Base-by-base conservation (phyloP, 2,888 invertebrate genomes). In the Drosophila trichaetosa region DNA sequence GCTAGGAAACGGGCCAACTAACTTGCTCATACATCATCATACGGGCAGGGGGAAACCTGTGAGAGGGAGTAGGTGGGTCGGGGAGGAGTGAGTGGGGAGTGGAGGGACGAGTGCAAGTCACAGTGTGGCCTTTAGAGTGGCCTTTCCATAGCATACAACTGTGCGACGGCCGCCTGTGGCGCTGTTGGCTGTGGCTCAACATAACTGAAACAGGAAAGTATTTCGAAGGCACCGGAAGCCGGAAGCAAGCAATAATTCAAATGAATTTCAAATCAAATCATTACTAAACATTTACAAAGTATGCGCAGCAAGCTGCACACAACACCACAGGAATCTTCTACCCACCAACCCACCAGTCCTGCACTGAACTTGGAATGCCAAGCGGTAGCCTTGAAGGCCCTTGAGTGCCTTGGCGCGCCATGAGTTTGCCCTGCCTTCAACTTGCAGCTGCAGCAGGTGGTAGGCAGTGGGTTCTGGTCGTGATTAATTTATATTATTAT, bases 221-320 rank as follows among this genome's bases (percentile, higher is more conserved):
- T 85, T 91, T 84, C 82, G 86, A 87, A 87, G 89, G 82, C 81
- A 83, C 83, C 91, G 92, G 91, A 92, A 90, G 83, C 91, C 87
- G 91, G 92, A 91, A 92, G 90, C 85, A 90, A 90, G 91, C 91
- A 91, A 91, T 91, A 92, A 91, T 90, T 91, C 91, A 91, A 91
- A 91, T 91, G 90, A 92, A 91, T 92, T 91, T 89, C 88, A 91
- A 91, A 91, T 91, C 91, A 91, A 92, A 92, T 92, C 91, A 91
- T 89, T 91, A 83, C 91, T 82, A 87, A 89, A 85, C 87, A 87
- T 89, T 81, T 90, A 86, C 83, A 90, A 89, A 90, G 89, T 89
- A 89, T 89, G 80, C 84, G 84, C 82, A 73, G 79, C 79, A 87
- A 84, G 87, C 73, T 77, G 87, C 84, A 87, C 80, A 87, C 82